Evolutionary conservation across 2,797 vertebrate genomes (phyloP).

Genomic region (Chelonia mydas): DNA sequence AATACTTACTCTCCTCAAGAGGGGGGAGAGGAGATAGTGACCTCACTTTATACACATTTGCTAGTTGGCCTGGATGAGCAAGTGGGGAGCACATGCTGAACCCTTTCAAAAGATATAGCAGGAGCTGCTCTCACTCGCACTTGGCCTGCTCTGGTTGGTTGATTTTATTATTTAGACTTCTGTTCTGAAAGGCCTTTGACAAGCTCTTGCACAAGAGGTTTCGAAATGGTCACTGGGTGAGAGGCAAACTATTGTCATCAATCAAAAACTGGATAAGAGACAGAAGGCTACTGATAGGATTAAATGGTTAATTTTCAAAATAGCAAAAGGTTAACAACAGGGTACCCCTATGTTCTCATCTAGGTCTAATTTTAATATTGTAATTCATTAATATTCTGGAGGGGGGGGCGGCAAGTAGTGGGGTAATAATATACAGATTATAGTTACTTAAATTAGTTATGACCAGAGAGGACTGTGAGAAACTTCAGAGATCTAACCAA

Average conservation of each 20-base stretch:
- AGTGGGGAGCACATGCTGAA: background rate
- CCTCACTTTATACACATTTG: background rate
- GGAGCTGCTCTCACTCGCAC: background rate
- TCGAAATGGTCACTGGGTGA: background rate
- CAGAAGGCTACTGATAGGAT: accelerated
- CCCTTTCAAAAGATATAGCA: background rate
- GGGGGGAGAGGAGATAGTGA: background rate
- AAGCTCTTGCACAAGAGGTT: background rate
- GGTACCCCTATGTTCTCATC: background rate
- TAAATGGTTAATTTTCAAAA: background rate
- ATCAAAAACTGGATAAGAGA: background rate
- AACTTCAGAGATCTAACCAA: background rate
- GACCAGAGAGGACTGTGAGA: background rate
- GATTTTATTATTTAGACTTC: background rate
- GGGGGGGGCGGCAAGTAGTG: too few species aligned
- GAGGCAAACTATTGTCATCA: background rate
- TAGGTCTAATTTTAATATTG: background rate
- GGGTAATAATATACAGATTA: background rate
- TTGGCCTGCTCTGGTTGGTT: background rate
- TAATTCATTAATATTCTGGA: background rate
- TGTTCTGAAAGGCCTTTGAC: background rate
- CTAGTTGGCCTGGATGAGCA: background rate
- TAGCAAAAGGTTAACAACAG: background rate
- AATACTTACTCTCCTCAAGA: background rate
- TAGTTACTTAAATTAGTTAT: background rate